phyloP scores from a whole-genome alignment of 2,113 vertebrate species.

The Sebastes fasciatus region DNA sequence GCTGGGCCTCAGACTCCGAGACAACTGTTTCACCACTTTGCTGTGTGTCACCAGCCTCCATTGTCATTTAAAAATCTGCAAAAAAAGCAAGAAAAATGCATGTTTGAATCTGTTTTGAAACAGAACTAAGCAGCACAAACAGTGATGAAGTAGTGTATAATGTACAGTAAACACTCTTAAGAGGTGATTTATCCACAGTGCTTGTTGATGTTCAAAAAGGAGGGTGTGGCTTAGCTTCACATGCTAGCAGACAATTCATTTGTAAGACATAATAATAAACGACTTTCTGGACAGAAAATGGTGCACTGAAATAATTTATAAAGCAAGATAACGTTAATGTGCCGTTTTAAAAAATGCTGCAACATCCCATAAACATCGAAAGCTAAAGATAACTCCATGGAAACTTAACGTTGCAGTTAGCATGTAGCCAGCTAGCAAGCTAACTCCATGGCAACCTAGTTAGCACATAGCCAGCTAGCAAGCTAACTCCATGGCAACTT shows the following conservation, averaged over 20 bases:
- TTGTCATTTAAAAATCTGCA: constrained; percentile 96
- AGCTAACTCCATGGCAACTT: too few species aligned
- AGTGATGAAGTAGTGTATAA: neutral
- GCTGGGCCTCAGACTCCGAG: constrained; percentile 95
- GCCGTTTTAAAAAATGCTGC: too few species aligned
- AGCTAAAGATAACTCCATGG: too few species aligned
- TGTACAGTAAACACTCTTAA: neutral
- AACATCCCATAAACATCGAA: too few species aligned
- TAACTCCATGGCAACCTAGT: too few species aligned
- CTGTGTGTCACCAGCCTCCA: constrained; percentile 98
- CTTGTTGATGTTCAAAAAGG: neutral
- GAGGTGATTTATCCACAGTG: neutral
- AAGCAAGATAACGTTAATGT: too few species aligned
- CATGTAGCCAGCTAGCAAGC: too few species aligned
- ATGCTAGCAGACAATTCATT: constrained; percentile 32
- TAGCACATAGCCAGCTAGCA: too few species aligned
- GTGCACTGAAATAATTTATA: too few species aligned
- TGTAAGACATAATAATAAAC: neutral
- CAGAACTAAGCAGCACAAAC: neutral
- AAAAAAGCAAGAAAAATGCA: neutral
- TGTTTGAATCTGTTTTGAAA: neutral
- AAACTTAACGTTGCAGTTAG: too few species aligned
- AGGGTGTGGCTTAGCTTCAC: constrained; percentile 73
- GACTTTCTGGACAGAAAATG: too few species aligned
- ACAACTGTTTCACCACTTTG: constrained; percentile 95